Evolutionary conservation across 1,140 invertebrate species (phyloP), one percentile per base, ranked within the genome.

Genomic region (Drosophila kikkawai): DNA sequence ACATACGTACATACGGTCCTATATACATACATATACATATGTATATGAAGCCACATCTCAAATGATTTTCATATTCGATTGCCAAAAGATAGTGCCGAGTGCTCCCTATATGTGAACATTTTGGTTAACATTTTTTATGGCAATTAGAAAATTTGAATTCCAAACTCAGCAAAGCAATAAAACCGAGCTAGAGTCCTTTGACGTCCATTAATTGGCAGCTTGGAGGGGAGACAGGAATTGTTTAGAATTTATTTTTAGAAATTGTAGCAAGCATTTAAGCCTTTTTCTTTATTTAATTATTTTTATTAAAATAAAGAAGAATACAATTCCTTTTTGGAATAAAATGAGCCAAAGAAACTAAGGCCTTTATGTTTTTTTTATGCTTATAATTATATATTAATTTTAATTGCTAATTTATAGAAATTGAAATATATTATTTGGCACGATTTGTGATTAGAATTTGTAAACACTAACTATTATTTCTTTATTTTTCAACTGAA

Each of bases 11-110:
- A 37, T 32, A 22, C 19, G 53, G 15, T 19, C 7, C 19, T 55
- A 37, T 55, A 12, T 39, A 41, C 32, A 53, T 36, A 53, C 17
- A 22, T 37, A 12, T 37, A 41, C 29, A 53, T 36, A 34, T 9
- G 17, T 41, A 39, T 50, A 71, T 41, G 53, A 55, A 70, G 53
- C 36, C 36, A 36, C 51, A 36, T 60, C 22, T 42, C 29, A 48
- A 41, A 48, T 47, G 48, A 22, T 71, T 50, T 71, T 48, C 51
- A 59, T 37, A 73, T 73, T 59, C 69, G 51, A 73, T 59, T 73
- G 45, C 57, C 41, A 22, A 51, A 51, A 66, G 61, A 69, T 69
- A 51, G 37, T 44, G 64, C 13, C 41, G 65, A 50, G 36, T 51
- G 42, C 19, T 41, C 19, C 9, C n/a, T 3, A 6, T 13, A 29